phyloP scores from a whole-genome alignment of 1,140 invertebrate species.

The Zaprionus vittiger region DNA sequence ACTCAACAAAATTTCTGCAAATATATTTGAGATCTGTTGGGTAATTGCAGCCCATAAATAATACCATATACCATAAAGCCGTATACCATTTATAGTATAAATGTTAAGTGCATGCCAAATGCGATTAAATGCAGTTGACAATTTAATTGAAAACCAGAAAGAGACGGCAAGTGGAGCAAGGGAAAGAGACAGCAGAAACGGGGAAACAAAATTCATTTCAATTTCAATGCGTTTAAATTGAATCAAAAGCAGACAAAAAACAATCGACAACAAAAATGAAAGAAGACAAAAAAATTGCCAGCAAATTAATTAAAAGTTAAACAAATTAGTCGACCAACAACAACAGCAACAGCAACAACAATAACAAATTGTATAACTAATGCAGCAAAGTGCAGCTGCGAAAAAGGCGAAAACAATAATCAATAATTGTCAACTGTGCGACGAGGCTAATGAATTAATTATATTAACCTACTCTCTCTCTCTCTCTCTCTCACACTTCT shows the following conservation, averaged over 20 bases:
- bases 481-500: not conserved
- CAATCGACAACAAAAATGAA: constrained; percentile 21
- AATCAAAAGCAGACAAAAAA: constrained; percentile 49
- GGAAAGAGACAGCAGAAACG: not conserved
- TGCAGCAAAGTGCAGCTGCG: constrained; percentile 26
- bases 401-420: constrained; percentile 70
- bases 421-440: constrained; percentile 79
- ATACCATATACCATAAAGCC: not conserved
- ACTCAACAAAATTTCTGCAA: not conserved
- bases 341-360: constrained; percentile 26
- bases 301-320: constrained; percentile 73
- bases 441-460: constrained; percentile 78
- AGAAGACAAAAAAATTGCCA: constrained; percentile 59
- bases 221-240: constrained; percentile 63
- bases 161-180: not conserved
- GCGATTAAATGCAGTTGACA: constrained; percentile 56
- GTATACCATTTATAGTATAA: constrained; percentile 26
- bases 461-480: constrained; percentile 46
- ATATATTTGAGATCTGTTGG: not conserved
- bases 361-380: constrained; percentile 61
- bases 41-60: not conserved
- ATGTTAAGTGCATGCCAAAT: constrained; percentile 52
- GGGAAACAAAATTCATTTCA: constrained; percentile 1
- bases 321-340: constrained; percentile 56
- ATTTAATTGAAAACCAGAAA: constrained; percentile 57